Base-by-base conservation (phyloP, 2,888 invertebrate species). In the Sturmia bella region DNA sequence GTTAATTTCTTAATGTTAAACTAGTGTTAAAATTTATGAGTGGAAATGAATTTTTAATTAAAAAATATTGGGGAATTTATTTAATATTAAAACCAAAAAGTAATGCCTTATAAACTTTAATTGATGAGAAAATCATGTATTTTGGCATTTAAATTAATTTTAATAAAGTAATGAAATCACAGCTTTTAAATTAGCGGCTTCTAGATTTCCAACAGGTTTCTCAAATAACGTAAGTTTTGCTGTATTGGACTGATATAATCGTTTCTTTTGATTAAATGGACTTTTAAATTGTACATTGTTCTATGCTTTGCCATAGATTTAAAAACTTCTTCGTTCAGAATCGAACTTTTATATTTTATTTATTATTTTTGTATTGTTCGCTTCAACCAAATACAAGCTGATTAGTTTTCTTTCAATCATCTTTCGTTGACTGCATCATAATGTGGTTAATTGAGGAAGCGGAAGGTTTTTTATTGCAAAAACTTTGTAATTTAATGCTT, bases 381-480 rank as follows among this genome's bases (percentile, higher is more conserved):
- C 21, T 43, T 54, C 24, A 72, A 17, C 0, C 17, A 50, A 37
- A 24, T 17, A 24, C 12, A 17, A 48, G 39, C 15, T 19, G 12
- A 15, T 13, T 24, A 39, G 15, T 37, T 61, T 54, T 69, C 32
- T 52, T 59, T 39, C 21, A 59, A 32, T 13, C 17, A 4, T 59
- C 3, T 50, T 13, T 48, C 9, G 11, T 15, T 48, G 19, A 21
- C 15, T 69, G 43, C 78, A 17, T 59, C 66, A 73, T 45, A 59
- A 24, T 57, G 69, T 70, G 63, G 57, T 64, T n/a, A 64, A 70
- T 39, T 57, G 63, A 80, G 80, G 74, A 80, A 80, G 69, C 69
- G 74, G 69, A 74, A 80, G 63, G 43, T 74, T 79, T 74, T 39
- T 39, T 0, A 32, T 45, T 27, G 41, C 15, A 57, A 3, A 48